A percentile compares a stretch with the other conserved stretches of the same genome.
These are phyloP conservation scores for Petrosia ficiformis DNA, from an alignment of 37 sponge, comb jelly and placozoan genomes.

Conservation along the genomic window DNA sequence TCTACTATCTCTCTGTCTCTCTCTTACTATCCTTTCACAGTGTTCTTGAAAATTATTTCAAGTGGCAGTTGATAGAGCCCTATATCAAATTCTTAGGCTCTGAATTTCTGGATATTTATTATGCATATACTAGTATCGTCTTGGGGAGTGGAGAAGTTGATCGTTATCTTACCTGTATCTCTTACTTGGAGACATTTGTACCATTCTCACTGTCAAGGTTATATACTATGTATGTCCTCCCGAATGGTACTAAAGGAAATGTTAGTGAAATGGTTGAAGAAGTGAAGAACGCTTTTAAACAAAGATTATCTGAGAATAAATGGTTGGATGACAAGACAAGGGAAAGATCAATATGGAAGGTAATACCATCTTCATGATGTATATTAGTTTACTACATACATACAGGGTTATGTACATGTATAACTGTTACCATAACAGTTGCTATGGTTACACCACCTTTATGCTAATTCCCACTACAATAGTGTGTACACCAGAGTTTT, in stretches of 20 bases:
- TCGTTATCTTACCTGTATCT: constrained; percentile 37
- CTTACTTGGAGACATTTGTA: constrained; percentile 24
- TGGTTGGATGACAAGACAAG: constrained; percentile 55
- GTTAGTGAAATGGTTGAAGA: constrained; percentile 29
- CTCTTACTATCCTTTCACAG: constrained; percentile 1
- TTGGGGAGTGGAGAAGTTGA: constrained; percentile 15
- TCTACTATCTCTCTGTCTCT: too few species aligned
- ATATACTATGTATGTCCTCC: constrained; percentile 27
- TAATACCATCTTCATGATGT: neutral
- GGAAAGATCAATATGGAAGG: constrained; percentile 40
- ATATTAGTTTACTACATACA: neutral
- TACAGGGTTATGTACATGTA: too few species aligned
- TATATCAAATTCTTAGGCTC: constrained; percentile 30
- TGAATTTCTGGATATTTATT: constrained; percentile 21
- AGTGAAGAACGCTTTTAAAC: constrained; percentile 48
- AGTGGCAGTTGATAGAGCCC: constrained; percentile 39
- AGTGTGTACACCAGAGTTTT: too few species aligned
- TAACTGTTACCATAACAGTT: too few species aligned
- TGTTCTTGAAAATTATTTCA: constrained; percentile 50
- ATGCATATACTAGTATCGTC: constrained; percentile 10
- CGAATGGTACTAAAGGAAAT: constrained; percentile 5
- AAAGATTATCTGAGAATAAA: constrained; percentile 16
- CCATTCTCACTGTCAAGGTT: constrained; percentile 45
- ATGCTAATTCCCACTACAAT: too few species aligned
- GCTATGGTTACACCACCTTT: too few species aligned